Conservation (phyloP, 2,113 vertebrate genomes). For the Notothenia rossii region DNA sequence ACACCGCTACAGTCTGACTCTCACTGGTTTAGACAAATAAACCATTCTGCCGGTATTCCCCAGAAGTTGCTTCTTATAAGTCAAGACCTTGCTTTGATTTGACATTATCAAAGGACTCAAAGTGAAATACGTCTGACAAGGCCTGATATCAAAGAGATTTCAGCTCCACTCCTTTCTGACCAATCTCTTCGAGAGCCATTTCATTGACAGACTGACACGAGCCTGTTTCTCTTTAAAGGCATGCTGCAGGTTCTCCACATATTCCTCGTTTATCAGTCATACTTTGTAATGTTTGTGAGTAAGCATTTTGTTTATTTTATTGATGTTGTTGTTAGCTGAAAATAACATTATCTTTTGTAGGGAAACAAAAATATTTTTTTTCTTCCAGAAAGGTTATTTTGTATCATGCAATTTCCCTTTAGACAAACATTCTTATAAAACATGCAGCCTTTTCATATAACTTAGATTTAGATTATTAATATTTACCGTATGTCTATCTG, state of each 20-base stretch:
- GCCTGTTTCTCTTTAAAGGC: slow-evolving; percentile 15
- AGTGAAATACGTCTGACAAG: slow-evolving; percentile 77
- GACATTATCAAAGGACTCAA: slow-evolving; percentile 77
- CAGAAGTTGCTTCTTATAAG: slow-evolving; percentile 55
- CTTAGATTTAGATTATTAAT: slow-evolving; percentile 5
- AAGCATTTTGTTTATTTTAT: background rate
- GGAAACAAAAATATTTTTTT: too few relatives aligned
- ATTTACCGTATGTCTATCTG: background rate
- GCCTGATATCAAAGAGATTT: slow-evolving; percentile 73
- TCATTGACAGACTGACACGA: slow-evolving; percentile 41
- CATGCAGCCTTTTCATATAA: background rate
- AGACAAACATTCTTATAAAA: slow-evolving; percentile 4
- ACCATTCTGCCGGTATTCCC: slow-evolving; percentile 44
- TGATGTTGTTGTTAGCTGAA: background rate
- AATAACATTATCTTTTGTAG: too few relatives aligned
- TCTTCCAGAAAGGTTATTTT: background rate
- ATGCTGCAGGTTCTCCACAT: background rate
- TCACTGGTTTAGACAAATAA: slow-evolving; percentile 27
- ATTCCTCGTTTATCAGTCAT: slow-evolving; percentile 2
- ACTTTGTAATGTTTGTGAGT: slow-evolving; percentile 2
- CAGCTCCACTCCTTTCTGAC: slow-evolving; percentile 57
- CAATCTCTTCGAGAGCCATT: slow-evolving; percentile 43
- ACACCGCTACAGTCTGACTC: slow-evolving; percentile 1
- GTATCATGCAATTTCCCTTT: background rate
- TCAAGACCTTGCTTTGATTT: slow-evolving; percentile 78